These are phyloP conservation scores for Campoplex nolae DNA, from an alignment of 2,888 invertebrate genomes.

Conservation along the genomic window DNA sequence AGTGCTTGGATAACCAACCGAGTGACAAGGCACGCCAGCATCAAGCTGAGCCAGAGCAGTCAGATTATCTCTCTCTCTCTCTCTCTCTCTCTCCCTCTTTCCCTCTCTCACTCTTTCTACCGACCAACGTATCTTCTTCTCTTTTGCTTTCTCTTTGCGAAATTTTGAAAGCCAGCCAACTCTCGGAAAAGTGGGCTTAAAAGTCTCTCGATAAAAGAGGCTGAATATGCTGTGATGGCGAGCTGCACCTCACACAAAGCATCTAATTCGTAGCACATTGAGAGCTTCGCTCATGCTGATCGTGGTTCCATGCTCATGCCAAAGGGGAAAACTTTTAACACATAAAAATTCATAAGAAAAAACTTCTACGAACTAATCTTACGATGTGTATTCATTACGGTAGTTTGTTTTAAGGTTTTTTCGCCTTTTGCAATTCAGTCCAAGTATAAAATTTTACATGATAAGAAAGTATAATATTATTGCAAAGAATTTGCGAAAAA, in stretches of 20 bases:
- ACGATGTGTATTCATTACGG: neutral
- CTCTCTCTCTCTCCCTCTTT: conserved; percentile 46
- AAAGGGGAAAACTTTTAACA: conserved; percentile 29
- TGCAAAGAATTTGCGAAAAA: neutral
- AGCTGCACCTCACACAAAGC: conserved; percentile 37
- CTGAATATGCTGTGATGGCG: conserved; percentile 69
- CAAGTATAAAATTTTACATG: neutral
- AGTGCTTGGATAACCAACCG: conserved; percentile 85
- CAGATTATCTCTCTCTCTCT: conserved; percentile 56
- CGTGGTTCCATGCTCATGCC: conserved; percentile 38
- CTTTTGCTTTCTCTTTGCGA: conserved; percentile 74
- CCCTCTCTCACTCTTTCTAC: conserved; percentile 29
- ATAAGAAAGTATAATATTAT: neutral
- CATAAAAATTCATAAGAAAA: conserved; percentile 49
- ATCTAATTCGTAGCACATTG: conserved; percentile 33
- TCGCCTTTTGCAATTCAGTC: neutral
- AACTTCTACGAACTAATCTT: conserved; percentile 6
- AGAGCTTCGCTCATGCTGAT: conserved; percentile 44
- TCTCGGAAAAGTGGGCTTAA: conserved; percentile 83
- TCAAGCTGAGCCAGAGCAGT: conserved; percentile 74
- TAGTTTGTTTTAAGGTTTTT: neutral
- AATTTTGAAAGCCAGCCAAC: conserved; percentile 84
- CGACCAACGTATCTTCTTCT: conserved; percentile 55
- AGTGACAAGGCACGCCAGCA: conserved; percentile 82
- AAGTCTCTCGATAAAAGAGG: conserved; percentile 83